phyloP scores from a whole-genome alignment of 2,888 invertebrate genomes.

The Eurytoma adleriae region DNA sequence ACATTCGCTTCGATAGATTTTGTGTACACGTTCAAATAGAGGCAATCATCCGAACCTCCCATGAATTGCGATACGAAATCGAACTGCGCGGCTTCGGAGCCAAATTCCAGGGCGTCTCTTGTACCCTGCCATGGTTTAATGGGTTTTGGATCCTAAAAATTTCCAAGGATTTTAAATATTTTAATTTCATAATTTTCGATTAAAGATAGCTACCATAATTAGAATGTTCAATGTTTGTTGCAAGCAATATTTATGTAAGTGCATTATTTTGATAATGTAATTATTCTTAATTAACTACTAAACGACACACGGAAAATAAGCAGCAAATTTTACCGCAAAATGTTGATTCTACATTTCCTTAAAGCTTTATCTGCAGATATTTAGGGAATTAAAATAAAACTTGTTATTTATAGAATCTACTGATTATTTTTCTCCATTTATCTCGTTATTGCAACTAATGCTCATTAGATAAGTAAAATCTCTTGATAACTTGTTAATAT shows the following conservation, averaged over 20 bases:
- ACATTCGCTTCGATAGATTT: conserved; percentile 1
- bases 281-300: no score
- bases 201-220: not conserved
- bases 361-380: no score
- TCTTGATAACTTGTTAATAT: no score
- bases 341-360: no score
- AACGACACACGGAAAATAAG: no score
- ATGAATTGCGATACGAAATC: conserved; percentile 32
- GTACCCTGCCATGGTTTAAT: conserved; percentile 63
- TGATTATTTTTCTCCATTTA: no score
- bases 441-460: no score
- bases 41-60: conserved; percentile 65
- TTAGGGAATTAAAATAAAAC: no score
- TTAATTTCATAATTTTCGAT: not conserved
- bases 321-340: no score
- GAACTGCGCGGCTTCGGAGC: conserved; percentile 59
- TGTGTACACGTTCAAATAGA: conserved; percentile 66
- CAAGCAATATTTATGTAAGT: not conserved
- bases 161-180: not conserved
- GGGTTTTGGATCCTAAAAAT: conserved; percentile 65
- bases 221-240: not conserved
- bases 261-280: no score
- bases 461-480: no score
- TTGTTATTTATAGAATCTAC: no score
- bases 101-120: conserved; percentile 61